Evolutionary conservation across 2,113 vertebrate species (phyloP), one percentile per base, ranked within the genome.

Genomic region (Indicator indicator): DNA sequence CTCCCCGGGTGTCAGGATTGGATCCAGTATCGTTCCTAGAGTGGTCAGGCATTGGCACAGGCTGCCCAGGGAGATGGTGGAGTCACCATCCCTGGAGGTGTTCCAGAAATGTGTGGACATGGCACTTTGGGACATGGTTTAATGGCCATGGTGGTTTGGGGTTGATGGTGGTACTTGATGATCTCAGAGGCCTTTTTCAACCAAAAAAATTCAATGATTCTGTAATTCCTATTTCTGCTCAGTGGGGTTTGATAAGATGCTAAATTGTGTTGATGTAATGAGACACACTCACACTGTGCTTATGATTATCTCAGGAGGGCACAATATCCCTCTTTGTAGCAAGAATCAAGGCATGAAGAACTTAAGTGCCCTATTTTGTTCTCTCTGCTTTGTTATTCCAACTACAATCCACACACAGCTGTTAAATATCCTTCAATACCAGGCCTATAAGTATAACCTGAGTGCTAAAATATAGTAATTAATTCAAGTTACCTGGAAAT

Each of bases 261-360:
- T 92, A 88, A 94, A 91, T 72, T 75, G 9, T 78, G 75, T 93
- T 93, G 86, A 78, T 95, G 59, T 78, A 96, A 90, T 89, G 46
- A 97, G 73, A 80, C 46, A 86, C 84, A 74, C 24, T 88, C 63
- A 83, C 38, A 70, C 74, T 90, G 80, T 92, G 72, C 33, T 94
- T n/a, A 74, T 81, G 67, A 96, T 92, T 58, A 15, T 86, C 84
- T 55, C 60, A 90, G 64, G 54, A 97, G 55, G 72, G 54, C 38
- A 85, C 64, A 70, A 12, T 27, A 93, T 50, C 46, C 63, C 9
- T 83, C 59, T 82, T 38, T 63, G 64, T 17, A 76, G 9, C 9
- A 55, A 55, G 30, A 87, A 78, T 85, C 26, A 75, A 91, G 79
- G 85, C 44, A 48, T 58, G 11, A 16, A 24, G 72, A 92, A 75